A percentile compares a stretch with the other conserved stretches of the same genome.
Conservation (phyloP, 2,888 invertebrate genomes). For the Notodonta ziczac region DNA sequence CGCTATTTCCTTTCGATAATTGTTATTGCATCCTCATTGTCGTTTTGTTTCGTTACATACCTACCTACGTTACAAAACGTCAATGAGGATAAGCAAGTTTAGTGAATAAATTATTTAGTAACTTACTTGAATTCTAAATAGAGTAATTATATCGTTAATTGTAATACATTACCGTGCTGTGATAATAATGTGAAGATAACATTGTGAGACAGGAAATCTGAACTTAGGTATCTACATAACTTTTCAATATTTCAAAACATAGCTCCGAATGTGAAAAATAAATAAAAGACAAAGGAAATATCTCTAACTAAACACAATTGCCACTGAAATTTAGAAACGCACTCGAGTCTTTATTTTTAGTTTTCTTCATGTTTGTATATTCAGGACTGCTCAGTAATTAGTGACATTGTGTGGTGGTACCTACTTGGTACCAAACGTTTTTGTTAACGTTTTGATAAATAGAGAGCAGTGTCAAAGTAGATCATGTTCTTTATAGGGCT, state of each 20-base stretch:
- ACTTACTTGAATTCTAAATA: no score
- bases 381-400: background rate
- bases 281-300: slow-evolving; percentile 20
- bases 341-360: background rate
- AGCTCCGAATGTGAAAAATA: slow-evolving; percentile 13
- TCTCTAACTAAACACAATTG: slow-evolving; percentile 19
- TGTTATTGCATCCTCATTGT: background rate
- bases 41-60: background rate
- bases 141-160: no score
- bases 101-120: no score
- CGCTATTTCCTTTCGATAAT: background rate
- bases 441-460: no score
- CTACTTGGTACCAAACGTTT: no score
- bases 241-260: slow-evolving; percentile 20
- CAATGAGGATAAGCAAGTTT: background rate
- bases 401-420: no score
- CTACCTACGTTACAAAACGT: background rate
- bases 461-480: no score
- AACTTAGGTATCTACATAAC: slow-evolving; percentile 28
- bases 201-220: slow-evolving; percentile 16
- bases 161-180: background rate
- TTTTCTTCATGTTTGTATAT: background rate
- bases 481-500: no score
- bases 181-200: slow-evolving; percentile 9
- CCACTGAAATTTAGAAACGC: background rate